Conservation (phyloP, 2,113 vertebrate genomes). For the Jacana jacana region DNA sequence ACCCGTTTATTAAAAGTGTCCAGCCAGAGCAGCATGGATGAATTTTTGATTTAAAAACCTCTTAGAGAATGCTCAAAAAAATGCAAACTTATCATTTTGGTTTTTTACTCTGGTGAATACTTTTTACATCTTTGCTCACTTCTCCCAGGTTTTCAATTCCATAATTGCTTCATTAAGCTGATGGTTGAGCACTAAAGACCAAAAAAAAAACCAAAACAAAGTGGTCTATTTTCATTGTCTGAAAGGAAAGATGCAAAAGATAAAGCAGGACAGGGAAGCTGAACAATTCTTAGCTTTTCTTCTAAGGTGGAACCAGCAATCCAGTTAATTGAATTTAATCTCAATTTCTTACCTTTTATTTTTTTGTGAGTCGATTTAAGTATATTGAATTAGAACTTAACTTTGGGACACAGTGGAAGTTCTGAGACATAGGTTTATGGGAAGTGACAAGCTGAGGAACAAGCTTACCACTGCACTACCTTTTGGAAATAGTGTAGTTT, state of each 20-base stretch:
- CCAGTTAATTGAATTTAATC: too few species aligned
- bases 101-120: not conserved
- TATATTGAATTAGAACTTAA: not conserved
- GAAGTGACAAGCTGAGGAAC: not conserved
- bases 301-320: not conserved
- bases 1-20: not conserved
- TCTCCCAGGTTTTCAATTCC: not conserved
- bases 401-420: not conserved
- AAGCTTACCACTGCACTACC: not conserved
- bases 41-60: not conserved
- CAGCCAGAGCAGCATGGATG: not conserved
- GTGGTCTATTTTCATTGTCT: not conserved
- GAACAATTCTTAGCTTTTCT: not conserved
- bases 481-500: not conserved
- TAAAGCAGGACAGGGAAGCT: not conserved
- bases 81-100: not conserved
- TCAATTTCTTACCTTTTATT: too few species aligned
- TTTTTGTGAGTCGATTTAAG: not conserved
- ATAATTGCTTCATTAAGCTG: not conserved
- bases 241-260: not conserved
- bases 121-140: not conserved
- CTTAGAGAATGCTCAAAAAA: not conserved
- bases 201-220: not conserved
- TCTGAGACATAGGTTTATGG: not conserved
- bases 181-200: not conserved